Conservation (phyloP, 2,888 invertebrate genomes). For the Smittia sp. region DNA sequence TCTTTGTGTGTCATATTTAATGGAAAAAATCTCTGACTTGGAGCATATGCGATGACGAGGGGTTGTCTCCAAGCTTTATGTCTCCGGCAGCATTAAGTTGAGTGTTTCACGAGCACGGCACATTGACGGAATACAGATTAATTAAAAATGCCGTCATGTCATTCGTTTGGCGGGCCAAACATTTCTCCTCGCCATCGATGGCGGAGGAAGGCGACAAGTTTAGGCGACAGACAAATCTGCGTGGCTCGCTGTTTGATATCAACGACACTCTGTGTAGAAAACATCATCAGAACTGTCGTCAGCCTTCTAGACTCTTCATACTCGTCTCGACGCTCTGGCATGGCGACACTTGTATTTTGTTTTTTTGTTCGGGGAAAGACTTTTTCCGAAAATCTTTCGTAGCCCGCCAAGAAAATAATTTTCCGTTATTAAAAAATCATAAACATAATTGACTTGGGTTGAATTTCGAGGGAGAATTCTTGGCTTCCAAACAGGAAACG, state of each 20-base stretch:
- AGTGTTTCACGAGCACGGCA: not conserved
- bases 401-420: constrained; percentile 9
- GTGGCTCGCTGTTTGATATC: constrained; percentile 36
- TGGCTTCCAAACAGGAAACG: not conserved
- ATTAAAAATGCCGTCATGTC: not conserved
- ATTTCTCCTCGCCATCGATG: too few species aligned
- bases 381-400: not conserved
- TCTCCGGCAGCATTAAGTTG: not conserved
- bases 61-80: not conserved
- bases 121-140: not conserved
- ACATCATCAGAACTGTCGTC: constrained; percentile 40
- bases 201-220: too few species aligned
- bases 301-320: constrained; percentile 38
- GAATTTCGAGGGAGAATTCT: not conserved
- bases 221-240: constrained; percentile 26
- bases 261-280: constrained; percentile 22
- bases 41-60: not conserved
- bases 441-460: constrained; percentile 28
- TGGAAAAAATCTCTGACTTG: constrained; percentile 18
- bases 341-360: constrained; percentile 35
- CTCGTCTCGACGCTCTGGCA: constrained; percentile 30
- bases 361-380: not conserved
- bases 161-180: too few species aligned
- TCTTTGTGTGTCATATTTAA: constrained; percentile 26
- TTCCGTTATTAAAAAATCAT: constrained; percentile 32